phyloP scores from a whole-genome alignment of 2,888 invertebrate genomes.

The Sepioteuthis lessoniana region DNA sequence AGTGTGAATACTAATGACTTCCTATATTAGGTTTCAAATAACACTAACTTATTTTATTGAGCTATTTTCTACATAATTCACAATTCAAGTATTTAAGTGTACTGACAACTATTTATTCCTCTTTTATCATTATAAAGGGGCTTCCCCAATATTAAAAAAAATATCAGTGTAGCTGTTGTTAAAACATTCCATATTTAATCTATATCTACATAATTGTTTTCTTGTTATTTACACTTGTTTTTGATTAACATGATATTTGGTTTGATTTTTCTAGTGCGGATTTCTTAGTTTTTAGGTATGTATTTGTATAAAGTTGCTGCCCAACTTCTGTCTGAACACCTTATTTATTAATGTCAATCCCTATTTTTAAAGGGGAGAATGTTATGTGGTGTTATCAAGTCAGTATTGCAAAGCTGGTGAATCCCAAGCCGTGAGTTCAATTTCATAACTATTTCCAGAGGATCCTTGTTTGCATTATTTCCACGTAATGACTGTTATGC shows the following conservation, averaged over 20 bases:
- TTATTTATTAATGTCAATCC: slow-evolving; percentile 56
- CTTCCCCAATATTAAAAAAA: neutral
- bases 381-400: slow-evolving; percentile 69
- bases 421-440: slow-evolving; percentile 71
- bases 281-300: slow-evolving; percentile 47
- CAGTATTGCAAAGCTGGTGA: slow-evolving; percentile 67
- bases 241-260: slow-evolving; percentile 38
- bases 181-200: neutral
- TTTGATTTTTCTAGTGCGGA: slow-evolving; percentile 46
- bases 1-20: neutral
- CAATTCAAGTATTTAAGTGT: neutral
- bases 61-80: no score
- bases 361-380: slow-evolving; percentile 72
- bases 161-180: neutral
- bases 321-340: slow-evolving; percentile 42
- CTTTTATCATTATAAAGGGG: neutral
- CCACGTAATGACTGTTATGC: slow-evolving; percentile 41
- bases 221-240: slow-evolving; percentile 35
- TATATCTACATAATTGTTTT: neutral
- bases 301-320: slow-evolving; percentile 49
- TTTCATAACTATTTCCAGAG: slow-evolving; percentile 50
- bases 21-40: neutral
- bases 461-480: slow-evolving; percentile 48
- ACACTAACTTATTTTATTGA: neutral
- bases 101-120: neutral